These are phyloP conservation scores for Acromyrmex heyeri DNA, from an alignment of 1,140 invertebrate genomes.

Conservation along the genomic window DNA sequence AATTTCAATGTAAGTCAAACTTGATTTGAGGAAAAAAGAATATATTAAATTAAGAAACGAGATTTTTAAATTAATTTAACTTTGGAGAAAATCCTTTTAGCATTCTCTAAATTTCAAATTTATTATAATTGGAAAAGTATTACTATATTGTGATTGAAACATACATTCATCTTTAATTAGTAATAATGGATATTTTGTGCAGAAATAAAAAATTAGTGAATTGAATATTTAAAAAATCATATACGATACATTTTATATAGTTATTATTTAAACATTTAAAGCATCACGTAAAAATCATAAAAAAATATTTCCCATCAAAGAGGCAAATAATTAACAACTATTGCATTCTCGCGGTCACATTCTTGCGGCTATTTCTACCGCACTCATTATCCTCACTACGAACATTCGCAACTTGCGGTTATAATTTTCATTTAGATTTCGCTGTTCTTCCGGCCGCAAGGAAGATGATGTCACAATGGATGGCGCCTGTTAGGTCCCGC, in stretches of 20 bases:
- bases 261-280: neutral
- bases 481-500: slow-evolving; percentile 16
- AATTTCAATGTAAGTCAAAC: neutral
- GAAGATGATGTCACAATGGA: slow-evolving; percentile 7
- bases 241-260: neutral
- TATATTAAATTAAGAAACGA: neutral
- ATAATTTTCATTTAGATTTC: slow-evolving; percentile 43
- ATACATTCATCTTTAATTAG: neutral
- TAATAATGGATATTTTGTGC: neutral
- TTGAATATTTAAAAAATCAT: neutral
- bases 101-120: neutral
- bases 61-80: neutral
- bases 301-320: neutral
- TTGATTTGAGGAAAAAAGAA: neutral
- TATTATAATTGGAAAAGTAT: neutral
- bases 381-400: neutral
- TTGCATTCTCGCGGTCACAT: neutral
- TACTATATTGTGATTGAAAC: neutral
- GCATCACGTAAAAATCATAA: neutral
- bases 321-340: neutral
- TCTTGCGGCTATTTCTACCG: slow-evolving; percentile 19
- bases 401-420: neutral
- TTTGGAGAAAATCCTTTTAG: neutral
- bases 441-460: slow-evolving; percentile 15
- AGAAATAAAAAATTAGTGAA: neutral